Base-by-base conservation (phyloP, 2,113 vertebrate genomes). In the Pelecanus crispus region DNA sequence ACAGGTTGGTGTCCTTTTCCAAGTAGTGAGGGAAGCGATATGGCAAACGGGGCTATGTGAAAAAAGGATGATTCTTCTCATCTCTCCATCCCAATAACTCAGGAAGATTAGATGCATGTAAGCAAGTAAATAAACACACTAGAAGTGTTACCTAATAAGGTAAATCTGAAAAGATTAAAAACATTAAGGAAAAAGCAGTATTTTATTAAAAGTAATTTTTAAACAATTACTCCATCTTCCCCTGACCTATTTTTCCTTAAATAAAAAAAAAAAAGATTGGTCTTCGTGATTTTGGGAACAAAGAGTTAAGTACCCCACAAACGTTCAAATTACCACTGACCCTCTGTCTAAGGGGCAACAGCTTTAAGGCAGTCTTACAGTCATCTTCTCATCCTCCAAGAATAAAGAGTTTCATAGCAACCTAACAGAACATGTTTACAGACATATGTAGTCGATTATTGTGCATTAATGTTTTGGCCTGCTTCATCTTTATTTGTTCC, bases 341-440 rank as follows among this genome's bases (percentile, higher is more conserved):
- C 21, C n/a, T 66, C 61, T 66, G 36, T 31, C 56, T 67, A 85
- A 90, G 81, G 45, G 66, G 67, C 89, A 93, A 81, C 6, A 82
- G 59, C 45, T 67, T 81, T 86, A 55, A 82, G 58, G 58, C 42
- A 63, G 26, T 24, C 67, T 89, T 78, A 81, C 5, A 89, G 50
- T 31, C 68, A 67, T 66, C 47, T 84, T 66, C 63, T 84, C 2
- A 0, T 70, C 42, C 6, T 63, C 81, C 91, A 92, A 68, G 34
- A 95, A 67, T 50, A 74, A 75, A 28, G 74, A 84, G 89, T 92
- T 89, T 82, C 96, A 89, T 97, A 96, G 93, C 94, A 97, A 96
- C 91, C 84, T 95, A 97, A 96, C 94, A 97, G 89, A 85, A 61
- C 61, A 75, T 81, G 87, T 95, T 95, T 96, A 95, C 70, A 91